A percentile compares a stretch with the other conserved stretches of the same genome.
phyloP scores from a whole-genome alignment of 2,797 vertebrate genomes.

The Eulemur coronatus region DNA sequence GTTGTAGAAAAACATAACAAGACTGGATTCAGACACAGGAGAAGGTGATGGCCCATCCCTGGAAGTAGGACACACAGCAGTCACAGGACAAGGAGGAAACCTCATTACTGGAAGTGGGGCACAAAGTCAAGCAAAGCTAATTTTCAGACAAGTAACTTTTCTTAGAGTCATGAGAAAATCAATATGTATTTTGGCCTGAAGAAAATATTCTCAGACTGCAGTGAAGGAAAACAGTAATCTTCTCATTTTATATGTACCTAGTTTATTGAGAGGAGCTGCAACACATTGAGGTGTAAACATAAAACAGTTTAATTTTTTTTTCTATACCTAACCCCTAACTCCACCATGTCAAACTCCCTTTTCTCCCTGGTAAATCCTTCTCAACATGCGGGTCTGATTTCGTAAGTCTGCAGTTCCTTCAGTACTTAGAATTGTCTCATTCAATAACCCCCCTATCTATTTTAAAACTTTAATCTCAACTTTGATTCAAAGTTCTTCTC shows the following conservation, averaged over 20 bases:
- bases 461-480: conserved; percentile 30
- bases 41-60: background rate
- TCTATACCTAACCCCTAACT: background rate
- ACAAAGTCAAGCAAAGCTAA: conserved; percentile 17
- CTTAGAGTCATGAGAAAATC: conserved; percentile 51
- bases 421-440: background rate
- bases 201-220: conserved; percentile 43
- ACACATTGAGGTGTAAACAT: background rate
- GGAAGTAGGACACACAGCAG: background rate
- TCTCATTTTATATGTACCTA: background rate
- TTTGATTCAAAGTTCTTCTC: background rate
- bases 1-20: background rate
- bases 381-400: background rate
- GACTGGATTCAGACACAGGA: background rate
- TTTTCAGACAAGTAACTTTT: conserved; percentile 39
- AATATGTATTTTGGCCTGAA: conserved; percentile 32
- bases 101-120: background rate
- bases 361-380: background rate
- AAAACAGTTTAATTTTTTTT: background rate
- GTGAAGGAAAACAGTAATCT: background rate
- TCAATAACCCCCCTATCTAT: background rate
- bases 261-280: background rate
- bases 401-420: background rate
- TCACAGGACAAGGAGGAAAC: background rate
- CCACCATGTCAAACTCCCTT: background rate